Conservation (phyloP, 2,888 invertebrate species). For the Seira ritae region DNA sequence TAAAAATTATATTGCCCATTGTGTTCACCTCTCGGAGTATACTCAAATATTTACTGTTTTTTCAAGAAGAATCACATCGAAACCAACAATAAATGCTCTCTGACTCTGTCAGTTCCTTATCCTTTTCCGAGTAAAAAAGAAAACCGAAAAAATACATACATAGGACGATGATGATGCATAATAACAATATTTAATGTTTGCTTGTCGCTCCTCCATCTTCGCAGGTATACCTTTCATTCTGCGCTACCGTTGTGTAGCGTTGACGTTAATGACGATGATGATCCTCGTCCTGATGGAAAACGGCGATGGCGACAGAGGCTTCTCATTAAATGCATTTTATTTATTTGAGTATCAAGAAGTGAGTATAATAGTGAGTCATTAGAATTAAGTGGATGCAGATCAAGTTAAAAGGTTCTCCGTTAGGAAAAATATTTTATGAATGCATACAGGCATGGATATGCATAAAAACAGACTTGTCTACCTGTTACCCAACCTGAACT, state of each 20-base stretch:
- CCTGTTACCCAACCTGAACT: not conserved
- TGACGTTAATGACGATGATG: slow-evolving; percentile 46
- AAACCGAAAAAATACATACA: not conserved
- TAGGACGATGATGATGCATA: slow-evolving; percentile 11
- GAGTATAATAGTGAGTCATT: slow-evolving; percentile 47
- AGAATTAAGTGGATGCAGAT: slow-evolving; percentile 64
- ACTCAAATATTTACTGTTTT: slow-evolving; percentile 38
- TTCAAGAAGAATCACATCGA: not conserved
- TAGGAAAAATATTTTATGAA: not conserved
- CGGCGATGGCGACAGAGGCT: slow-evolving; percentile 56
- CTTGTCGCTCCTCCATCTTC: slow-evolving; percentile 21
- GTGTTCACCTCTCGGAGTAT: slow-evolving; percentile 37
- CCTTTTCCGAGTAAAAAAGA: not conserved
- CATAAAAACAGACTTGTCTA: not conserved
- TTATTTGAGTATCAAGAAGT: slow-evolving; percentile 32
- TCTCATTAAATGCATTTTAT: slow-evolving; percentile 52
- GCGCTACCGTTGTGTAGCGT: slow-evolving; percentile 22
- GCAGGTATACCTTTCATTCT: not conserved
- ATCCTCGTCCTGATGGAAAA: slow-evolving; percentile 51
- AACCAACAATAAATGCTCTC: slow-evolving; percentile 30
- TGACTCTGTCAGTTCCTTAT: not conserved
- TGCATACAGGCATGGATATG: not conserved
- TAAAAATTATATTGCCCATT: slow-evolving; percentile 55
- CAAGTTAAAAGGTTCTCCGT: slow-evolving; percentile 56
- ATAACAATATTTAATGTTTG: slow-evolving; percentile 48